Base-by-base conservation (phyloP, 2,888 invertebrate species). In the Caenorhabditis sp. region DNA sequence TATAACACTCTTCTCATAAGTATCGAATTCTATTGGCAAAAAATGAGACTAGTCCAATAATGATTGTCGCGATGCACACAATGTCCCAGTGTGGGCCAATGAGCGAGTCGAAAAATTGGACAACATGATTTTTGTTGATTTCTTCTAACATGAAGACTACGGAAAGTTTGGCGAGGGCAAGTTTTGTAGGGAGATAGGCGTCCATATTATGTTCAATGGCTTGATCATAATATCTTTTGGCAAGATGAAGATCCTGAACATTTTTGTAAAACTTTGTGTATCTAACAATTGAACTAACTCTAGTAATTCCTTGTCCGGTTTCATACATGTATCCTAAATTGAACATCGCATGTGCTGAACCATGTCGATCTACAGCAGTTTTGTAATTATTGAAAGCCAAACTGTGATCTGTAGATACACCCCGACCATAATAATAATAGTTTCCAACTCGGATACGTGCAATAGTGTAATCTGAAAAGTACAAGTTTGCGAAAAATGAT, bases 301-400 rank as follows among this genome's bases (percentile, higher is more conserved):
- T 90, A 81, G 91, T 90, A 90, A 99, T 92, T 8, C 99, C 99
- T 26, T 97, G 90, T 0, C 99, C 99, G 81, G 94, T 93, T 89
- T 97, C 97, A 89, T 99, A 97, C 99, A 99, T 99, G 89, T 97
- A 99, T 10, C 95, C 99, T 77, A 99, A 91, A 90, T 99, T 99
- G 89, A 99, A 99, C 92, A 97, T 96, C 4, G 99, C 99, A 88
- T 99, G 95, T 0, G 97, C 95, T 89, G 94, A 95, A 88, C 94
- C 93, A 82, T 96, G 95, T 86, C 94, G 94, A 77, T 97, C 97
- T 0, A 94, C 93, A 0, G 96, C 96, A 82, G 93, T 91, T 62
- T 84, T 86, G 72, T 86, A 87, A 62, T 86, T 82, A 24, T 78
- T 69, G 31, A 83, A 81, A 0, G 82, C 81, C 70, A 69, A 43